Conservation (phyloP, 2,888 invertebrate species). For the Cosmia pyralina region DNA sequence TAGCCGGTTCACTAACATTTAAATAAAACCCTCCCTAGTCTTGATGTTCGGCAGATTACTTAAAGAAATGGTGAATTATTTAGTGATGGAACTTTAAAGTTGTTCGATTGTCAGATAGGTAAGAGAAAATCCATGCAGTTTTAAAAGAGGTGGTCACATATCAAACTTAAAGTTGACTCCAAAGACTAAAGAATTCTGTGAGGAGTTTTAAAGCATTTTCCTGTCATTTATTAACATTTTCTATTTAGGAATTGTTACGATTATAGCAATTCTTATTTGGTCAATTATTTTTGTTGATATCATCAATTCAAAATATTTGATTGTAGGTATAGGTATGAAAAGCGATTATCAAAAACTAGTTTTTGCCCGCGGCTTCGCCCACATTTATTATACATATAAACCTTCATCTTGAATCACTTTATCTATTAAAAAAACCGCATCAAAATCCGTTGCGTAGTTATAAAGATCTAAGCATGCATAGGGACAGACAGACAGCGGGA, state of each 20-base stretch:
- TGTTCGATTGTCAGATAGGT: background rate
- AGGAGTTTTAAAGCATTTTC: too few species aligned
- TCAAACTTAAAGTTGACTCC: too few species aligned
- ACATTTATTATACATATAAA: too few species aligned
- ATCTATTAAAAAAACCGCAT: too few species aligned
- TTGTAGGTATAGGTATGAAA: too few species aligned
- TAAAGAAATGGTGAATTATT: conserved; percentile 14
- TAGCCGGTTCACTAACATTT: conserved; percentile 75
- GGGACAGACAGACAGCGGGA: too few species aligned
- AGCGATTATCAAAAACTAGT: background rate
- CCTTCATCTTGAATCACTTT: too few species aligned
- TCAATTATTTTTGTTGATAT: background rate
- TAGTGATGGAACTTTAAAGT: background rate
- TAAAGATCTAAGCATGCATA: too few species aligned
- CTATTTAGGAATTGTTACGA: background rate
- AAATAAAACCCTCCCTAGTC: conserved; percentile 70
- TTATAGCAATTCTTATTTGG: background rate
- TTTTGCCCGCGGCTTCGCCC: too few species aligned
- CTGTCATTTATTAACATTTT: background rate
- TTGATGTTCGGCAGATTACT: conserved; percentile 5
- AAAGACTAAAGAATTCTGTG: background rate
- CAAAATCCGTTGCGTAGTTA: too few species aligned
- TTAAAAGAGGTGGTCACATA: background rate
- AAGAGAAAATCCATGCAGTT: background rate
- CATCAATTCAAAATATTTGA: background rate